These are phyloP conservation scores for Limosa lapponica DNA, from an alignment of 2,797 vertebrate species.

Conservation along the genomic window DNA sequence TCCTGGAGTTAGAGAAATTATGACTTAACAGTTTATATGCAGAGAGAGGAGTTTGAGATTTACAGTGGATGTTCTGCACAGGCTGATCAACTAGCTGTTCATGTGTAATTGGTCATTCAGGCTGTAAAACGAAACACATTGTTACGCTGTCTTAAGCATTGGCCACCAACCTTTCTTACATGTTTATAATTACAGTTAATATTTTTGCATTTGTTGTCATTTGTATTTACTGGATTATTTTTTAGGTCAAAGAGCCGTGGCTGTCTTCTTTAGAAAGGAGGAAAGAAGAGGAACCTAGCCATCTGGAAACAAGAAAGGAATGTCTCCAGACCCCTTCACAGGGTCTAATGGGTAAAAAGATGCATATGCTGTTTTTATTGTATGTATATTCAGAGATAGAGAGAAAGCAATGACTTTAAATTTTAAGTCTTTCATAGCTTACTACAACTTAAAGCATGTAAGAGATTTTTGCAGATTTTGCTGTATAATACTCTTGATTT, in stretches of 20 bases:
- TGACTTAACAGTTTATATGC: background rate
- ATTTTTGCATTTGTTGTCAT: background rate
- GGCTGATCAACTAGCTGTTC: background rate
- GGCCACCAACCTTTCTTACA: background rate
- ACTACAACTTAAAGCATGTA: background rate
- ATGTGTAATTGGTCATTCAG: background rate
- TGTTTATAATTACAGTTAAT: background rate
- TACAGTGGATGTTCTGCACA: background rate
- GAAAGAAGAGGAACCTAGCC: slow-evolving; percentile 68
- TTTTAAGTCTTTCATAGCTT: background rate
- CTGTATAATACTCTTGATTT: background rate
- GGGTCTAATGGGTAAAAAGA: slow-evolving; percentile 65
- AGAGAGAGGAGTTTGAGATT: background rate
- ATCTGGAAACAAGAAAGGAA: slow-evolving; percentile 51
- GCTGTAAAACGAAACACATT: background rate
- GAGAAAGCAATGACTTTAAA: background rate
- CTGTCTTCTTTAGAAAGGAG: slow-evolving; percentile 52
- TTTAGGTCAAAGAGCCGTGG: slow-evolving; percentile 75
- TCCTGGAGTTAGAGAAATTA: background rate
- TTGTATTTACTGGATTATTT: background rate
- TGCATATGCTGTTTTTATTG: background rate
- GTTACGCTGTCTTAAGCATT: background rate
- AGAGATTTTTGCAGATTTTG: background rate
- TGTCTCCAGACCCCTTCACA: slow-evolving; percentile 19
- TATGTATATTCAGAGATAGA: background rate